These are phyloP conservation scores for silkworm (Bombyx mori) DNA, from an alignment of 1,140 invertebrate species.

Conservation along the genomic window ASM3026992v2 NC_085111.1:18710501-18711000, in stretches of 20 bases:
- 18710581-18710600: slow-evolving; percentile 87
- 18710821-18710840: slow-evolving; percentile 86
- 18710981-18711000: slow-evolving; percentile 51
- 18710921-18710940: slow-evolving; percentile 55
- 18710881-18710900: slow-evolving; percentile 15
- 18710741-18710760: slow-evolving; percentile 94
- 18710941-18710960: slow-evolving; percentile 59
- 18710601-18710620: slow-evolving; percentile 89
- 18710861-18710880: slow-evolving; percentile 37
- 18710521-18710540: slow-evolving; percentile 85
- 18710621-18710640: slow-evolving; percentile 86
- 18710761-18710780: slow-evolving; percentile 91
- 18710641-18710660: slow-evolving; percentile 85
- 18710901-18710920: slow-evolving; percentile 38
- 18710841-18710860: slow-evolving; percentile 84
- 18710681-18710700: slow-evolving; percentile 93
- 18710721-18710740: slow-evolving; percentile 93
- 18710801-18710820: slow-evolving; percentile 86
- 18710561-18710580: slow-evolving; percentile 90
- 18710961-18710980: slow-evolving; percentile 48
- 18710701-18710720: slow-evolving; percentile 88
- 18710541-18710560: slow-evolving; percentile 82
- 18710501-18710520: slow-evolving; percentile 92
- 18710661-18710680: slow-evolving; percentile 86
- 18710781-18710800: slow-evolving; percentile 89